phyloP scores from a whole-genome alignment of 2,113 vertebrate genomes.

The Neopipo cinnamomea region DNA sequence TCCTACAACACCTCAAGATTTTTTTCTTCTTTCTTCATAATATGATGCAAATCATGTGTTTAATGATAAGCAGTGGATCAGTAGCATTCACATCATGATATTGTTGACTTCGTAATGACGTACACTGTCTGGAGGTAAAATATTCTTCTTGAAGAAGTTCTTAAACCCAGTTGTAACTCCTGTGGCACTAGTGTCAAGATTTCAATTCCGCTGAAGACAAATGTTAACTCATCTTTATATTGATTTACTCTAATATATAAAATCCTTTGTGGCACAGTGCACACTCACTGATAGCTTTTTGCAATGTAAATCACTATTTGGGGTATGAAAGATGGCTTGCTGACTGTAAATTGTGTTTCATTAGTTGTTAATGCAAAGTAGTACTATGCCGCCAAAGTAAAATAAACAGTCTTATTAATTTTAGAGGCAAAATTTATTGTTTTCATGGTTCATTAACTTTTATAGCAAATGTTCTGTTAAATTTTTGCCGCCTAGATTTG shows the following conservation, averaged over 20 bases:
- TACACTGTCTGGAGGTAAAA: background rate
- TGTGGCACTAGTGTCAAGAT: background rate
- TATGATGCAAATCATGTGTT: background rate
- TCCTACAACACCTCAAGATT: background rate
- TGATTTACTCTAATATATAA: background rate
- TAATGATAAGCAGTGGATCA: background rate
- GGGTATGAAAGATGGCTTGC: background rate
- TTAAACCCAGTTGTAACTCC: background rate
- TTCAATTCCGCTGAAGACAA: background rate
- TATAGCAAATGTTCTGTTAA: background rate
- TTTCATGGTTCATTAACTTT: background rate
- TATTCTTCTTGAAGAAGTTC: background rate
- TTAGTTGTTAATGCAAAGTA: background rate
- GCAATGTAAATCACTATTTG: background rate
- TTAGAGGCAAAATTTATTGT: background rate
- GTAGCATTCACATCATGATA: background rate
- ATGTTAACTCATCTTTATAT: background rate
- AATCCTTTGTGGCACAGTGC: background rate
- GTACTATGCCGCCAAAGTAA: background rate
- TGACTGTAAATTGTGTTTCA: background rate
- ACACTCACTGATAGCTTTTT: background rate
- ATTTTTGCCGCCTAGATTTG: background rate
- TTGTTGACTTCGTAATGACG: background rate
- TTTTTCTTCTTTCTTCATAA: background rate
- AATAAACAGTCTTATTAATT: background rate